These are phyloP conservation scores for Cricetomys ansorgei DNA, from an alignment of 2,113 vertebrate genomes.

Conservation along the genomic window DNA sequence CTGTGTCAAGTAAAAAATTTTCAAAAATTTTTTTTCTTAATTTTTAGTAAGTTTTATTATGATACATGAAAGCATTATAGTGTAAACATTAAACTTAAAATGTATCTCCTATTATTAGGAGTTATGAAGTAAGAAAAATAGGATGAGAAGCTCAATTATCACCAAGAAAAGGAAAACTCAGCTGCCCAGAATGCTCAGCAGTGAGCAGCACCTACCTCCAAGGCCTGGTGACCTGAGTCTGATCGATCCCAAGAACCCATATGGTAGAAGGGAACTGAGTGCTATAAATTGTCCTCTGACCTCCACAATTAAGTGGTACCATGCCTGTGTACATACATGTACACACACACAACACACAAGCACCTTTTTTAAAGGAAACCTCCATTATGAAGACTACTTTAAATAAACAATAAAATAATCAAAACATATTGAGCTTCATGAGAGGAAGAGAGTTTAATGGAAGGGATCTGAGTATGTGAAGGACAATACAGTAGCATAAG, in stretches of 20 bases:
- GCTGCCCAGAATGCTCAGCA: background rate
- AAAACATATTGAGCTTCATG: background rate
- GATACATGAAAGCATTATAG: background rate
- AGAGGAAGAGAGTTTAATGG: background rate
- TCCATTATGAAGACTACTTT: background rate
- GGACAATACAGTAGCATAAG: background rate
- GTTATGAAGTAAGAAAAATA: background rate
- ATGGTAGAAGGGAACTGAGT: background rate
- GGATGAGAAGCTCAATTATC: background rate
- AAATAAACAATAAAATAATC: background rate
- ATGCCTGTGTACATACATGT: background rate
- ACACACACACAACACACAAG: background rate
- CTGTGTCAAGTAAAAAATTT: background rate
- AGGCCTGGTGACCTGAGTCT: background rate
- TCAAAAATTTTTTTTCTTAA: background rate
- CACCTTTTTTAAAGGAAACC: background rate
- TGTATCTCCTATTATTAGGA: background rate
- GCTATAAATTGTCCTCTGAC: background rate
- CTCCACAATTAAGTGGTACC: background rate
- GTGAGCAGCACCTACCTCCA: too few species aligned
- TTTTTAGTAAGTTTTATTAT: conserved; percentile 42
- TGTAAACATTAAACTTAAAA: conserved; percentile 3
- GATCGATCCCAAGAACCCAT: background rate
- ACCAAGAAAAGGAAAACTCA: conserved; percentile 12
- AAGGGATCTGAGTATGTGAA: background rate